Evolutionary conservation across 2,113 vertebrate genomes (phyloP), one percentile per base, ranked within the genome.

Genomic region (Tangachromis dhanisi): DNA sequence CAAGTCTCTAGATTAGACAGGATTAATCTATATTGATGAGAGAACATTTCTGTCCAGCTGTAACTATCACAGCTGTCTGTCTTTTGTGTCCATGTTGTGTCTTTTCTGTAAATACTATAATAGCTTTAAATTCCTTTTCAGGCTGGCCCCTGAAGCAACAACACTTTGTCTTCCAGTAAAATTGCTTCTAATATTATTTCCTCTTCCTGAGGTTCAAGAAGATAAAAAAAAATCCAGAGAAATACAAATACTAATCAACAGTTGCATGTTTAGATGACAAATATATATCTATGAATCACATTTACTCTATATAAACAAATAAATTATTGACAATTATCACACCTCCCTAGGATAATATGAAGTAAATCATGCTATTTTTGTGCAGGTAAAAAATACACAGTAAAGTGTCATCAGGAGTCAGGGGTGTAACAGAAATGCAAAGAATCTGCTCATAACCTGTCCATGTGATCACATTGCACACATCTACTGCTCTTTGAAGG

Each of bases 21-120:
- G 91, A 93, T 93, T 95, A 95, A 94, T 87, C 35, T 87, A 81
- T 78, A 83, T 6, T 85, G 57, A 31, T 21, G 49, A 85, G 66
- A 61, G 84, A 29, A 88, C 83, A 89, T 86, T 68, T 90, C 7
- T 78, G 14, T 83, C 73, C 55, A 68, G 84, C 83, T 92, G 81
- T 81, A 81, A 81, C 11, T 17, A 49, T 40, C 55, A 33, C 8
- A 35, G 21, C 55, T 49, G 19, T 86, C 29, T 19, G 11, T 40
- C 8, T 17, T 19, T 59, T 61, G 54, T 73, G 73, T 66, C 66
- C 83, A 68, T n/a, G 49, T 80, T 87, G 8, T 42, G 78, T 89
- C 38, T 88, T 63, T 38, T 21, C 21, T 81, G 19, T 12, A 55
- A 45, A 81, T 78, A 40, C 47, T 9, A 11, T 16, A 73, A 63